These are phyloP conservation scores for Bradypus variegatus DNA, from an alignment of 2,797 vertebrate genomes.

Conservation along the genomic window DNA sequence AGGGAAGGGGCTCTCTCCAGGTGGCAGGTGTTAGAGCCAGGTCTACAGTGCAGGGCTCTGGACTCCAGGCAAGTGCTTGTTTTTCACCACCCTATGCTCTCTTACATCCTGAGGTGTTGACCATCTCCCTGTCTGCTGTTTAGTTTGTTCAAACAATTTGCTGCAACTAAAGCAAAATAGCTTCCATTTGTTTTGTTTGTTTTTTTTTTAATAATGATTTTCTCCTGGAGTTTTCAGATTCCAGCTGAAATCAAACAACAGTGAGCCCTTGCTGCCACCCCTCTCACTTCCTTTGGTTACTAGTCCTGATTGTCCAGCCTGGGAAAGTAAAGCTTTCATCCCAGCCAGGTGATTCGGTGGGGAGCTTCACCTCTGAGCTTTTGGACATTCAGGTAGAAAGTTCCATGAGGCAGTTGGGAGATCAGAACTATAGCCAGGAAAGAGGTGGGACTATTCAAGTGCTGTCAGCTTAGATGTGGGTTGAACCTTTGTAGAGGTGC, in stretches of 20 bases:
- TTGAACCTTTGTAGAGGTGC: fast-evolving
- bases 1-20: neutral
- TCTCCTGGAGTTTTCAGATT: neutral
- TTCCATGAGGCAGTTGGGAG: neutral
- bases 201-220: neutral
- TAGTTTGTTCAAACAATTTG: neutral
- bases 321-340: neutral
- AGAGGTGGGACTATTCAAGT: fast-evolving
- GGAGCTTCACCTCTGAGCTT: neutral
- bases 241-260: neutral
- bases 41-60: neutral
- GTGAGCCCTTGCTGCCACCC: fast-evolving
- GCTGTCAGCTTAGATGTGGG: neutral
- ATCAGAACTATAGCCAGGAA: neutral
- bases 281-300: neutral
- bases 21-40: neutral
- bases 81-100: neutral
- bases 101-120: neutral
- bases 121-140: neutral
- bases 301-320: neutral
- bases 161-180: neutral
- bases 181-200: constrained; percentile 4
- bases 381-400: neutral
- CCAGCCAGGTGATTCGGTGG: fast-evolving
- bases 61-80: neutral